A percentile compares a stretch with the other conserved stretches of the same genome.
Evolutionary conservation across 2,797 vertebrate species (phyloP).

Genomic region (Neosilurus hyrtlii): DNA sequence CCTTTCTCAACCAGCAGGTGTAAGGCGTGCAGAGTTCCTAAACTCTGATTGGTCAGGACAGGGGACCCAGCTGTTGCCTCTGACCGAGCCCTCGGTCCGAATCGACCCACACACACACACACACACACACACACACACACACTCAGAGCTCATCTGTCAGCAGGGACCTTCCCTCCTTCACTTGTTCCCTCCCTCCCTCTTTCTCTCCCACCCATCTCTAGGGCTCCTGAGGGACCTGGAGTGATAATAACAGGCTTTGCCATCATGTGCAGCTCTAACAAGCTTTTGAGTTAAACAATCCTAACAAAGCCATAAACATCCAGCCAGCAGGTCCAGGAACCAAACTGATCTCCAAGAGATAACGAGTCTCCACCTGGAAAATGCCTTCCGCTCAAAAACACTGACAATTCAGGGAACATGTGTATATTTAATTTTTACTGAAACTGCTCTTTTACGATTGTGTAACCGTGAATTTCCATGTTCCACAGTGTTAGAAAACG

Average conservation of each 20-base stretch:
- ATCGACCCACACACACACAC: constrained; percentile 58
- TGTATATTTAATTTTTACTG: neutral
- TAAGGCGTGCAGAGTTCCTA: constrained; percentile 61
- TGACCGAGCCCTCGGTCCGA: constrained; percentile 61
- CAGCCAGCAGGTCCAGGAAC: neutral
- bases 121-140: constrained; percentile 23
- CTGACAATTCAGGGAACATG: neutral
- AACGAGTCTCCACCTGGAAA: neutral
- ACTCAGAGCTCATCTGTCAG: constrained; percentile 46
- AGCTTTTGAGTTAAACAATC: neutral
- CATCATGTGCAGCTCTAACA: constrained; percentile 21
- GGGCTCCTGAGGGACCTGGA: constrained; percentile 35
- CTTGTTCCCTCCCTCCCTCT: neutral
- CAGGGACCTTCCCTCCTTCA: constrained; percentile 9
- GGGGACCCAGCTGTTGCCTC: constrained; percentile 76
- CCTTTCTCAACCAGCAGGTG: constrained; percentile 69
- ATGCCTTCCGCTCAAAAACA: neutral
- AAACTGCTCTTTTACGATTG: neutral
- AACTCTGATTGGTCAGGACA: constrained; percentile 72
- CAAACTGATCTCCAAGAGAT: neutral
- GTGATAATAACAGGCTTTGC: constrained; percentile 36
- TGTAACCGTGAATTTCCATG: neutral
- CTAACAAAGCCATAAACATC: neutral
- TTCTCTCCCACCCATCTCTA: constrained; percentile 21
- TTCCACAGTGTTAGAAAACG: neutral